Conservation (phyloP, 2,888 invertebrate genomes). For the Athripsodes cinereus region DNA sequence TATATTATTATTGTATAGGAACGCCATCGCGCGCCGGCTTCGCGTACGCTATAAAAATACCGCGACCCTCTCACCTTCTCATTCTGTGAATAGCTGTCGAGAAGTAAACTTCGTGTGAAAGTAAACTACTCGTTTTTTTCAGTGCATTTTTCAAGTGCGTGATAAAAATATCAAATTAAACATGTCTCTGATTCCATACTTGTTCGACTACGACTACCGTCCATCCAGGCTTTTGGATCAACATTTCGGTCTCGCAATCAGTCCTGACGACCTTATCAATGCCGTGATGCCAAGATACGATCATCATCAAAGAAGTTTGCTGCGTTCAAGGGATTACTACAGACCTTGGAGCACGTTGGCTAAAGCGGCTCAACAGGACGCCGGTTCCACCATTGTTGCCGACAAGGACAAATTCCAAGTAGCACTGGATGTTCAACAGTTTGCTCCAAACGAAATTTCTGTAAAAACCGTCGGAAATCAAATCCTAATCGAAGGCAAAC, state of each 20-base stretch:
- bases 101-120: too few species aligned
- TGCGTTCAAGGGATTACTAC: slow-evolving; percentile 5
- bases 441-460: slow-evolving; percentile 67
- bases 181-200: slow-evolving; percentile 9
- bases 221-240: slow-evolving; percentile 13
- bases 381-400: slow-evolving; percentile 7
- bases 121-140: too few species aligned
- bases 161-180: not conserved
- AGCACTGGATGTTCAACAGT: slow-evolving; percentile 71
- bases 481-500: slow-evolving; percentile 70
- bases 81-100: too few species aligned
- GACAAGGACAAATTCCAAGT: slow-evolving; percentile 58
- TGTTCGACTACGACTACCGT: slow-evolving; percentile 2
- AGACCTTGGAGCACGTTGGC: slow-evolving; percentile 10
- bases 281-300: not conserved
- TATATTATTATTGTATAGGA: too few species aligned
- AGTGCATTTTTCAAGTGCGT: too few species aligned
- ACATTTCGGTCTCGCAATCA: slow-evolving; percentile 8
- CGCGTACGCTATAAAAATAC: too few species aligned
- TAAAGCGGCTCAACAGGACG: not conserved
- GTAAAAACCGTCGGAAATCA: slow-evolving; percentile 68
- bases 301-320: not conserved
- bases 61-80: too few species aligned
- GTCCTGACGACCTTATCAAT: slow-evolving; percentile 8
- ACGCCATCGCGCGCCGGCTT: too few species aligned